These are phyloP conservation scores for Pandion haliaetus DNA, from an alignment of 2,113 vertebrate species.

Conservation along the genomic window DNA sequence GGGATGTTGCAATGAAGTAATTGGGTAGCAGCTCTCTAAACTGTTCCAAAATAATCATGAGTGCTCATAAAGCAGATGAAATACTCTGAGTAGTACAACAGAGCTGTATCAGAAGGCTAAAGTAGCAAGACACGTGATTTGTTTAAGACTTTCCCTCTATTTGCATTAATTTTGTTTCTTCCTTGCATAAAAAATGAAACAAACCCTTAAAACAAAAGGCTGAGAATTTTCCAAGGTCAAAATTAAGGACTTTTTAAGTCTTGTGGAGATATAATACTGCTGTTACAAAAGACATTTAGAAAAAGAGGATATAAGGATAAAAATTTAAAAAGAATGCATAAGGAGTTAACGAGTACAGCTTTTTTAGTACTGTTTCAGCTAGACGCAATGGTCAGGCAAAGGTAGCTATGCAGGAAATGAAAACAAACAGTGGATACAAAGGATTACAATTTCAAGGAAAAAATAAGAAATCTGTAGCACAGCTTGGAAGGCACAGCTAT, in stretches of 20 bases:
- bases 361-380: background rate
- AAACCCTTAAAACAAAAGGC: background rate
- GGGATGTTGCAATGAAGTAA: background rate
- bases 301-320: background rate
- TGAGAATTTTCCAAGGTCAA: background rate
- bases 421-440: background rate
- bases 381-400: background rate
- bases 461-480: background rate
- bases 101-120: background rate
- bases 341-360: rapidly evolving
- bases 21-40: background rate
- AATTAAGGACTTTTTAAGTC: background rate
- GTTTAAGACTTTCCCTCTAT: background rate
- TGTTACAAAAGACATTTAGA: background rate
- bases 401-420: background rate
- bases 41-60: background rate
- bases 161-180: background rate
- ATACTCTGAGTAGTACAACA: background rate
- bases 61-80: background rate
- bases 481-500: background rate
- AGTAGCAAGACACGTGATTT: background rate
- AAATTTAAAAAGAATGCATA: background rate
- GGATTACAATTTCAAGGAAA: background rate
- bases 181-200: background rate
- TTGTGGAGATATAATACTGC: background rate